Evolutionary conservation across 2,113 vertebrate species (phyloP).

Genomic region (Nothocercus nigrocapillus): DNA sequence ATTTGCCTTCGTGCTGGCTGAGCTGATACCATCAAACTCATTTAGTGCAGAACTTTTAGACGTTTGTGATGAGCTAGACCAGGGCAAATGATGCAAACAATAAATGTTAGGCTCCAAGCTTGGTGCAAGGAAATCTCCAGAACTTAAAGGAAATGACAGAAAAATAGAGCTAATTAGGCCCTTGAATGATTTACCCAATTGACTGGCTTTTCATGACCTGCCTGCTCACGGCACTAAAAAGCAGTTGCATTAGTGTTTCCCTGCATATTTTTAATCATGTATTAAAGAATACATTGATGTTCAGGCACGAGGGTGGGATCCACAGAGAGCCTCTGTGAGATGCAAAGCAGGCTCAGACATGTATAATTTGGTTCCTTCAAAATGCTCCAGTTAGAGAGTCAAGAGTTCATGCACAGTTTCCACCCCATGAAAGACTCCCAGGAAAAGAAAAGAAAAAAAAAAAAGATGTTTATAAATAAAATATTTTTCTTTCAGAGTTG

Average conservation of each 20-base stretch:
- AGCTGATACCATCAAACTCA: conserved; percentile 70
- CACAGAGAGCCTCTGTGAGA: not conserved
- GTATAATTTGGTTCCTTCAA: not conserved
- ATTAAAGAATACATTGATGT: not conserved
- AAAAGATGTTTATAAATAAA: not conserved
- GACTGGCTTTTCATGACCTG: not conserved
- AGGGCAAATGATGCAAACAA: conserved; percentile 4
- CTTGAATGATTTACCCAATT: not conserved
- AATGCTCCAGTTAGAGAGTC: not conserved
- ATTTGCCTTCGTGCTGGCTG: conserved; percentile 73
- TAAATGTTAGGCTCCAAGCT: not conserved
- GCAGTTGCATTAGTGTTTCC: not conserved
- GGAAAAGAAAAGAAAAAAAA: not conserved
- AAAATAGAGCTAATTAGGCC: not conserved
- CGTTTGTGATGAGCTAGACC: conserved; percentile 43
- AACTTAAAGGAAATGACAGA: conserved; percentile 23
- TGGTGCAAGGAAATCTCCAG: not conserved
- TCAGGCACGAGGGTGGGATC: not conserved
- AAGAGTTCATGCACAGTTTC: not conserved
- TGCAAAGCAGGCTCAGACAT: not conserved
- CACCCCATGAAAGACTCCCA: not conserved
- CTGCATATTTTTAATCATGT: not conserved
- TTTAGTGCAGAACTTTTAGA: conserved; percentile 64
- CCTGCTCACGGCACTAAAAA: not conserved
- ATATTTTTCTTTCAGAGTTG: not conserved